Base-by-base conservation (phyloP, 2,113 vertebrate genomes). In the Psophia crepitans region DNA sequence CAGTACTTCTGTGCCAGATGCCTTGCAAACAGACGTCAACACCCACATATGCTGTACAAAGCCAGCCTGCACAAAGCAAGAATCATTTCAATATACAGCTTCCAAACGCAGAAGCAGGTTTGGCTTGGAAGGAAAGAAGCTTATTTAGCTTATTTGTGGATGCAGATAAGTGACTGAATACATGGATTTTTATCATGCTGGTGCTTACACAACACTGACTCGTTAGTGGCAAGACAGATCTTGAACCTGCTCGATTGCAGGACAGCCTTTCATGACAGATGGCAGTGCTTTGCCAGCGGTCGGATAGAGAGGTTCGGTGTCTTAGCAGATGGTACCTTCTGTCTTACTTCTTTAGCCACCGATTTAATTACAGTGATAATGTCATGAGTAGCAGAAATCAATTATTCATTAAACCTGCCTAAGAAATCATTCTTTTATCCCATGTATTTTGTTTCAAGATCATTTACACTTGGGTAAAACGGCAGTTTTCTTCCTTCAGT, bases 381-480 rank as follows among this genome's bases (percentile, higher is more conserved):
- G 87, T 90, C 89, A 95, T n/a, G 56, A 88, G 90, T 94, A 94
- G 66, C 49, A 96, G 88, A 85, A 96, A 87, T 94, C 75, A 92
- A 94, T 97, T 92, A 97, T 96, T 96, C 90, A 94, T 75, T 85
- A 87, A 89, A 90, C 54, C 35, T 9, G 15, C 41, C 66, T 94
- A 95, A 91, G 83, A 91, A 86, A 88, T 85, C 49, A 46, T 80
- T 84, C 68, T 90, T 91, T 92, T 39, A 70, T 54, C 61, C 71
- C 71, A 32, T 5, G 90, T 96, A 92, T 97, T 96, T 93, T 84
- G 91, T 96, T 98, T 97, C 96, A 94, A 97, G 92, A 97, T 94
- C 90, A 86, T 80, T 96, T 91, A 97, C 90, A 78, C 90, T 89
- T 84, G 46, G 54, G 79, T 75, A 89, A 93, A 89, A 88, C 75